Conservation (phyloP, 2,888 invertebrate species). For the Napeogenes sylphis region DNA sequence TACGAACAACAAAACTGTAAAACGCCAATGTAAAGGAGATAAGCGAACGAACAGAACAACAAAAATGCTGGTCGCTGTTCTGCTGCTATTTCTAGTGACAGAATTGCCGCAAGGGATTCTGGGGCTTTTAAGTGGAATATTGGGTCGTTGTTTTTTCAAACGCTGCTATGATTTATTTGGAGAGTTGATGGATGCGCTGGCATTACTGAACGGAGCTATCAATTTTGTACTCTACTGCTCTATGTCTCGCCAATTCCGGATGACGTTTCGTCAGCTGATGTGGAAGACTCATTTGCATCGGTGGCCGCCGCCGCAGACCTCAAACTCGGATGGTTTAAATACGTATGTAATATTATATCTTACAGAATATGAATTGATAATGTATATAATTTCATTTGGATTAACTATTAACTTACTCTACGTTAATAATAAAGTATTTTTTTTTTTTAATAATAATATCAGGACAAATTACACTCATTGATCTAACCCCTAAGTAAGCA, state of each 20-base stretch:
- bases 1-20: no score
- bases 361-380: neutral
- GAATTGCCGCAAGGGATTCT: slow-evolving; percentile 91
- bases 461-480: no score
- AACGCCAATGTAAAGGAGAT: no score
- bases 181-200: slow-evolving; percentile 93
- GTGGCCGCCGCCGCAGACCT: slow-evolving; percentile 70
- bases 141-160: slow-evolving; percentile 84
- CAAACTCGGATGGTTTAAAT: slow-evolving; percentile 80
- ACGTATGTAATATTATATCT: slow-evolving; percentile 72
- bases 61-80: slow-evolving; percentile 92
- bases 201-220: slow-evolving; percentile 93
- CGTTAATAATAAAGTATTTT: slow-evolving; percentile 7
- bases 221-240: slow-evolving; percentile 96
- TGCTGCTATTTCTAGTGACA: slow-evolving; percentile 90
- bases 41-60: no score
- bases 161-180: slow-evolving; percentile 89
- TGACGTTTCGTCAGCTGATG: slow-evolving; percentile 70
- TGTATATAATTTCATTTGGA: neutral
- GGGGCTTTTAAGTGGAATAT: slow-evolving; percentile 59
- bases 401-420: neutral
- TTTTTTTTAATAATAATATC: no score
- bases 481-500: no score
- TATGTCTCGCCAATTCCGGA: slow-evolving; percentile 95
- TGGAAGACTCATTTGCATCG: slow-evolving; percentile 66